Conservation (phyloP, 2,888 invertebrate genomes). For the Drosophila anceps region DNA sequence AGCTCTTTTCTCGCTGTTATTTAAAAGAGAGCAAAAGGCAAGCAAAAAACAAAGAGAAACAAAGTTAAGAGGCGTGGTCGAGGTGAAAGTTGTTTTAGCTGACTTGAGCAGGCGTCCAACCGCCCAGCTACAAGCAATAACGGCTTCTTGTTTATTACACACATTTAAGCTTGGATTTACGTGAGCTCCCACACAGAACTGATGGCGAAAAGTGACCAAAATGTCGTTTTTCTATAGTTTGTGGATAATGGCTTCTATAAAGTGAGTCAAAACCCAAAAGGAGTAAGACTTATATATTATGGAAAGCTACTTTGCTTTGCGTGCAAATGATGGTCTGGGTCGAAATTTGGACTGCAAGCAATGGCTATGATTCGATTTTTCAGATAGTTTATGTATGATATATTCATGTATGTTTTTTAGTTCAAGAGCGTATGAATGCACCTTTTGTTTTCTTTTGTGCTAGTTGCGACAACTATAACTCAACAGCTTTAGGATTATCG, state of each 20-base stretch:
- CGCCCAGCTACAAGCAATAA: constrained; percentile 62
- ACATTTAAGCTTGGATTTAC: constrained; percentile 33
- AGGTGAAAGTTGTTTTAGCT: constrained; percentile 43
- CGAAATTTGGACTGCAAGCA: neutral
- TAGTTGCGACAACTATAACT: no score
- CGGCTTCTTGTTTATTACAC: constrained; percentile 38
- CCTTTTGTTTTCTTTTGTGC: no score
- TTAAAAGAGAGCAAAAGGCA: constrained; percentile 20
- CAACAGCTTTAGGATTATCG: no score
- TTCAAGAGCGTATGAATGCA: no score
- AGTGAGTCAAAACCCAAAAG: neutral
- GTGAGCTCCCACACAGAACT: constrained; percentile 12
- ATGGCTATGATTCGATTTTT: neutral
- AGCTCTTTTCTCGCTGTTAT: constrained; percentile 42
- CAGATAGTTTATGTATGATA: no score
- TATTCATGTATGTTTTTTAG: no score
- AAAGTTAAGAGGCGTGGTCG: constrained; percentile 48
- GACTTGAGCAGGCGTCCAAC: constrained; percentile 20
- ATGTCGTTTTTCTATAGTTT: constrained; percentile 29
- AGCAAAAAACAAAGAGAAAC: constrained; percentile 6
- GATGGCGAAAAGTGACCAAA: constrained; percentile 34
- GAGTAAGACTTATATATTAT: neutral
- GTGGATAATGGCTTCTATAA: constrained; percentile 19
- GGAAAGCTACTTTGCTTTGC: neutral
- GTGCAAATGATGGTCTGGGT: neutral